Evolutionary conservation across 1,140 invertebrate species (phyloP), one percentile per base, ranked within the genome.

Genomic region (Drosophila insularis): DNA sequence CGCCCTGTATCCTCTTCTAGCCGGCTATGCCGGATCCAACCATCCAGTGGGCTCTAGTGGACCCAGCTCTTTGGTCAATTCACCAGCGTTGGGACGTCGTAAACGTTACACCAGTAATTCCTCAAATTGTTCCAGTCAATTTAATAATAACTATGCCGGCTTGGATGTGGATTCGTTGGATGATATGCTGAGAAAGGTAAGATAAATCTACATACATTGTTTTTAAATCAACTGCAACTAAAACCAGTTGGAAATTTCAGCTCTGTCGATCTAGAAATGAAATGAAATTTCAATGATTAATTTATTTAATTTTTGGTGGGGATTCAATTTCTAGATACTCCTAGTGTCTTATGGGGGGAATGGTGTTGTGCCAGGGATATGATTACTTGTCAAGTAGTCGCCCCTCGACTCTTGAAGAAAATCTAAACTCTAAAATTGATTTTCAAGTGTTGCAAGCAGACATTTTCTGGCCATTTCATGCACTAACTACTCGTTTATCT

Each of bases 121-220:
- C 11, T 91, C 91, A 7, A 91, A 82, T 68, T 92, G 92, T 91
- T 92, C 91, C 65, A 92, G 91, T 71, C 92, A 92, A 68, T 93
- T 92, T 62, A 94, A 94, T 74, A 94, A 94, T 92, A 95, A 94
- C 93, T 95, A 95, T 92, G 94, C 94, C 91, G 93, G 95, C 91
- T 93, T 95, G 92, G 95, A 96, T 93, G 96, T 96, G 94, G 95
- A 96, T 90, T 96, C 95, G 74, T 93, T 96, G 77, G 95, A 96
- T 92, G 95, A 96, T 93, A 96, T 96, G 95, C 94, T 96, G 90
- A 94, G 95, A 91, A 96, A 96, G 95, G 95, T 96, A 93, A 94
- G 70, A 27, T 1, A 11, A 23, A 14, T 14, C 27, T 1, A 11
- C 35, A 14, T 14, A 11, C 4, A 31, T 8, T n/a, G 1, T 5